Conservation (phyloP, 35 echinoderm and acorn worm genomes). For the Diadema setosum region DNA sequence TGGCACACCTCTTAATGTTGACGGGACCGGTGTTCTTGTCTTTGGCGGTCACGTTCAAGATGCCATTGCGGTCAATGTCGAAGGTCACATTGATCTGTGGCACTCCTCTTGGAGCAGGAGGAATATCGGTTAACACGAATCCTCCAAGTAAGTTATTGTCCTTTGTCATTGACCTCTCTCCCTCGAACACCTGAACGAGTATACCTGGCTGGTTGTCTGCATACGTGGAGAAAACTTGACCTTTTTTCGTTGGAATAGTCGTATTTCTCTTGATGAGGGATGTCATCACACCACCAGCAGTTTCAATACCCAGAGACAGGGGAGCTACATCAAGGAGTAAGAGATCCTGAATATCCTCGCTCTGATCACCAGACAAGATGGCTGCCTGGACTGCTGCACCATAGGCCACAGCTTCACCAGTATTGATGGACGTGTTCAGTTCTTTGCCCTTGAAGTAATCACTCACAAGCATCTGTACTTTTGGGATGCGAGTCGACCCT, state of each 20-base stretch:
- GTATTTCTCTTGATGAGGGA: conserved; percentile 75
- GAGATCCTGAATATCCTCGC: conserved; percentile 52
- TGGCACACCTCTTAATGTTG: conserved; percentile 63
- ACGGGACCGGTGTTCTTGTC: conserved; percentile 50
- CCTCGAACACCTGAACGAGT: conserved; percentile 71
- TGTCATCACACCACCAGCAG: conserved; percentile 86
- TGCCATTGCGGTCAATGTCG: conserved; percentile 76
- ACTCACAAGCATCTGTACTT: conserved; percentile 57
- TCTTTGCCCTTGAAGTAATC: conserved; percentile 71
- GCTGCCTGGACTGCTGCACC: conserved; percentile 80
- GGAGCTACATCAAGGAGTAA: conserved; percentile 85
- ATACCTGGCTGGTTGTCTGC: conserved; percentile 67
- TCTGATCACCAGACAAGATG: conserved; percentile 71
- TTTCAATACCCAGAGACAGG: conserved; percentile 71
- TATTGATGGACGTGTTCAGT: conserved; percentile 67
- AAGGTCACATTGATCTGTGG: conserved; percentile 72
- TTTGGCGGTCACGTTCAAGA: conserved; percentile 73
- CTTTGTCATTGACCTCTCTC: conserved; percentile 56
- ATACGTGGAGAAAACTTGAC: conserved; percentile 41
- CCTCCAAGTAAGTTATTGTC: conserved; percentile 63
- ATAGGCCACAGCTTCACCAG: conserved; percentile 83
- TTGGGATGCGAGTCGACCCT: conserved; percentile 74
- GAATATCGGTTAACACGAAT: conserved; percentile 65
- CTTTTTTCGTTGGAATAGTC: conserved; percentile 11
- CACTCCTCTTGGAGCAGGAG: conserved; percentile 65